Evolutionary conservation across 2,113 vertebrate genomes (phyloP).

Genomic region (Gallinago jamesoni): DNA sequence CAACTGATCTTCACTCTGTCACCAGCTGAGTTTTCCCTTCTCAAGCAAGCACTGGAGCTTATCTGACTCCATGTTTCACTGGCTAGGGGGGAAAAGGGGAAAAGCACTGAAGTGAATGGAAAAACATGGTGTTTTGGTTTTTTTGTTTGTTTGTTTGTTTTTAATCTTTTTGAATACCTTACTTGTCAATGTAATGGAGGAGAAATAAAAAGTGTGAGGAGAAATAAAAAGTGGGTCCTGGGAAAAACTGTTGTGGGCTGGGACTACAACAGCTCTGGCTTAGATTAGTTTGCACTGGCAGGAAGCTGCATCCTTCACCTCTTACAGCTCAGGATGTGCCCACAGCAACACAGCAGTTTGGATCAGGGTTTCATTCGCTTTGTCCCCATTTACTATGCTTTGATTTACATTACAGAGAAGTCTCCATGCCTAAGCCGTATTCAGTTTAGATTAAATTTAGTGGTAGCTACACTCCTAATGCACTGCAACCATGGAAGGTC

Average conservation of each 20-base stretch:
- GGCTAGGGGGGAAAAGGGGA: not conserved
- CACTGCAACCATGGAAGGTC: rapidly evolving
- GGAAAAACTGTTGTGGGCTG: not conserved
- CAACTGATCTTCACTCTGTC: not conserved
- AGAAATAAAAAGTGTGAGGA: not conserved
- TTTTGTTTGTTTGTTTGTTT: too few relatives aligned
- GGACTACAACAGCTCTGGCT: not conserved
- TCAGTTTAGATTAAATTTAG: not conserved
- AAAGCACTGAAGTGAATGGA: not conserved
- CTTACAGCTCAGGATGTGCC: not conserved
- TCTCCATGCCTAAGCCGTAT: not conserved
- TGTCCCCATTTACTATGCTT: not conserved
- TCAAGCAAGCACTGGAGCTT: rapidly evolving
- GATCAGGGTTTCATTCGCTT: not conserved
- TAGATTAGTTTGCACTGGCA: not conserved
- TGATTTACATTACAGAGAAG: not conserved
- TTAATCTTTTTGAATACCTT: too few relatives aligned
- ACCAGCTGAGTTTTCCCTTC: not conserved
- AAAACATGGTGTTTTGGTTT: not conserved
- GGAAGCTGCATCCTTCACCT: not conserved
- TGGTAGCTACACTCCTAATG: not conserved
- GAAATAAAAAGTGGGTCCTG: not conserved
- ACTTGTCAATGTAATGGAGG: not conserved
- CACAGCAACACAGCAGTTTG: not conserved
- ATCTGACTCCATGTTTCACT: not conserved